These are phyloP conservation scores for Pollachius pollachius DNA, from an alignment of 2,113 vertebrate genomes.

Conservation along the genomic window DNA sequence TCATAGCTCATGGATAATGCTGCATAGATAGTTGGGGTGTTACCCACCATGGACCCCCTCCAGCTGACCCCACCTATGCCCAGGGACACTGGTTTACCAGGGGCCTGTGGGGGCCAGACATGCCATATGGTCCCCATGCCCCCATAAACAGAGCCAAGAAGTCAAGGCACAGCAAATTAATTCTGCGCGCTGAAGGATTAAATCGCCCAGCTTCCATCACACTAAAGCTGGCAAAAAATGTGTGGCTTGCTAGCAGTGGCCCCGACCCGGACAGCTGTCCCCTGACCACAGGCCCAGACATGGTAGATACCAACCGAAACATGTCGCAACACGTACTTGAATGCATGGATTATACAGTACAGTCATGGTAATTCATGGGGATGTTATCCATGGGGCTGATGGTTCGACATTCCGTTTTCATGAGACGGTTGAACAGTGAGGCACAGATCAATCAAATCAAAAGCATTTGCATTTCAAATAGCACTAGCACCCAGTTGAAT, in stretches of 20 bases:
- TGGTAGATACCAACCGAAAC: neutral
- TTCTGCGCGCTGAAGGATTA: constrained; percentile 55
- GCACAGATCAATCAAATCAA: neutral
- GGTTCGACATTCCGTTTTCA: neutral
- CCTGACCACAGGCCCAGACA: constrained; percentile 2
- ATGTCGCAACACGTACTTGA: constrained; percentile 6
- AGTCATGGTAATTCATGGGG: neutral
- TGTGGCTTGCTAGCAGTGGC: constrained; percentile 39
- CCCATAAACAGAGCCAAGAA: constrained; percentile 38
- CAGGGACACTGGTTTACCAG: constrained; percentile 26
- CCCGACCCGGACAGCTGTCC: constrained; percentile 15
- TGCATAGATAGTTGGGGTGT: constrained; percentile 5
- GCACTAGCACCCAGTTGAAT: too few relatives aligned
- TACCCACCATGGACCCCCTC: neutral
- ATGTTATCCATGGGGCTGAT: too few relatives aligned
- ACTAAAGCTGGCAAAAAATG: constrained; percentile 39
- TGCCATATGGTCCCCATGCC: constrained; percentile 46
- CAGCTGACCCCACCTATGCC: constrained; percentile 24
- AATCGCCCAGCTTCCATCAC: constrained; percentile 38
- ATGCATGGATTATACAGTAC: neutral
- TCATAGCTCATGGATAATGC: neutral
- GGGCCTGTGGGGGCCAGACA: constrained; percentile 19
- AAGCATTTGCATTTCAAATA: neutral
- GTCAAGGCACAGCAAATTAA: constrained; percentile 64
- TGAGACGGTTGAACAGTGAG: neutral